Evolutionary conservation across 2,888 invertebrate genomes (phyloP), one percentile per base, ranked within the genome.

Genomic region (Brenthis daphne): DNA sequence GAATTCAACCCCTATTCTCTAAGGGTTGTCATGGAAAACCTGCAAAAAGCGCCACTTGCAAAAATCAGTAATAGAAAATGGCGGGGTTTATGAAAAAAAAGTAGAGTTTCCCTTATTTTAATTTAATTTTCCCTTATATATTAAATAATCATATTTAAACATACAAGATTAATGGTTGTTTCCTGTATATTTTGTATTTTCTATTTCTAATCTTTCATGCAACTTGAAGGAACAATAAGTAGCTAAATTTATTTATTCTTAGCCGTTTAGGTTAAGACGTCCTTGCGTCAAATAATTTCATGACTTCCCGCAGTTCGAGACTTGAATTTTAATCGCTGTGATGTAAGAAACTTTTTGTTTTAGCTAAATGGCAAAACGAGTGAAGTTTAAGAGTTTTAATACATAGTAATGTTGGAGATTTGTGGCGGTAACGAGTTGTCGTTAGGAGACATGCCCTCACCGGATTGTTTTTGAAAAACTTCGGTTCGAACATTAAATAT

Each of bases 301-400:
- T 69, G 80, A 78, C 74, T 79, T 76, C 76, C 64, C 76, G 73
- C 76, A 74, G 75, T 84, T 77, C 86, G 83, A 82, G 88, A 84
- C 86, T 85, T 85, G 87, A 90, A 90, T 90, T 91, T 89, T 85
- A 92, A 92, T 88, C 85, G 83, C 77, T 76, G 81, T 89, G 88
- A 89, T 88, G 88, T 87, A 89, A 88, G 85, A 90, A 92, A 92
- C 86, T 92, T 92, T 87, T 88, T 88, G 87, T 88, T 84, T 79
- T 75, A 83, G 80, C 85, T 72, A 88, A 91, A 90, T 88, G 89
- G 88, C 84, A 80, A 84, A 82, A 81, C 80, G 82, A 86, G 84
- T 85, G 80, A 88, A 92, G 89, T 91, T 90, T 89, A 84, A 82
- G 87, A 92, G 90, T 92, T 92, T 91, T 90, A 92, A 91, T 92